phyloP scores from a whole-genome alignment of 2,888 invertebrate species.

The Halictus ligatus region DNA sequence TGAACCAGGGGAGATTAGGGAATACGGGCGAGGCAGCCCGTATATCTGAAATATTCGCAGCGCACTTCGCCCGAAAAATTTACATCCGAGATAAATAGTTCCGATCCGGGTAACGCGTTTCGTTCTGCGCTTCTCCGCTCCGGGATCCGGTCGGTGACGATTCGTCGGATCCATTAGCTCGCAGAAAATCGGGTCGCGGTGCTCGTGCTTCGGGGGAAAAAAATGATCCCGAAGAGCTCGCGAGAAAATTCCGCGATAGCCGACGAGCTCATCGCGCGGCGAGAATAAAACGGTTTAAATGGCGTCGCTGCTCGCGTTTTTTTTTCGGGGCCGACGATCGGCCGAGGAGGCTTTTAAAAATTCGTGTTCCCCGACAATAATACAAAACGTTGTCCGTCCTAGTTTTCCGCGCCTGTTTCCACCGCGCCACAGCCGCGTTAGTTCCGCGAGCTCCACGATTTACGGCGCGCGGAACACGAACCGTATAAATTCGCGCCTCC shows the following conservation, averaged over 20 bases:
- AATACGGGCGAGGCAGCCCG: not conserved
- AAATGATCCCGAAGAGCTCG: not conserved
- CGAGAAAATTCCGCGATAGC: constrained; percentile 1
- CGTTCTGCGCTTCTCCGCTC: not conserved
- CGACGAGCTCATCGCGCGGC: not conserved
- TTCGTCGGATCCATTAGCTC: constrained; percentile 4
- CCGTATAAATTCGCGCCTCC: constrained; percentile 4
- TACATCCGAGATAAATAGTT: constrained; percentile 48
- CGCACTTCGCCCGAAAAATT: constrained; percentile 48
- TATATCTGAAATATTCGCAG: not conserved
- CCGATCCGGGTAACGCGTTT: constrained; percentile 1
- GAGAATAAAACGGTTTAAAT: not conserved
- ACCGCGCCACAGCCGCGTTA: constrained; percentile 25
- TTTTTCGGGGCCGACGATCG: constrained; percentile 26
- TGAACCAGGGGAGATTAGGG: not conserved
- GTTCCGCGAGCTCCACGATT: not conserved
- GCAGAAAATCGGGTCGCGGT: constrained; percentile 5
- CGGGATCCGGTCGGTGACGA: not conserved
- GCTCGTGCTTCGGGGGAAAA: not conserved
- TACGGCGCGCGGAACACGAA: constrained; percentile 1
- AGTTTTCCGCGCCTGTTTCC: constrained; percentile 32
- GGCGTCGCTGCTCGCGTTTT: not conserved
- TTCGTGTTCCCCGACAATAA: constrained; percentile 38
- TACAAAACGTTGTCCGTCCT: constrained; percentile 45
- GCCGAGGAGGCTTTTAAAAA: constrained; percentile 47